phyloP scores from a whole-genome alignment of 92 coral and sea anemone genomes.

The Palythoa heliodiscus region DNA sequence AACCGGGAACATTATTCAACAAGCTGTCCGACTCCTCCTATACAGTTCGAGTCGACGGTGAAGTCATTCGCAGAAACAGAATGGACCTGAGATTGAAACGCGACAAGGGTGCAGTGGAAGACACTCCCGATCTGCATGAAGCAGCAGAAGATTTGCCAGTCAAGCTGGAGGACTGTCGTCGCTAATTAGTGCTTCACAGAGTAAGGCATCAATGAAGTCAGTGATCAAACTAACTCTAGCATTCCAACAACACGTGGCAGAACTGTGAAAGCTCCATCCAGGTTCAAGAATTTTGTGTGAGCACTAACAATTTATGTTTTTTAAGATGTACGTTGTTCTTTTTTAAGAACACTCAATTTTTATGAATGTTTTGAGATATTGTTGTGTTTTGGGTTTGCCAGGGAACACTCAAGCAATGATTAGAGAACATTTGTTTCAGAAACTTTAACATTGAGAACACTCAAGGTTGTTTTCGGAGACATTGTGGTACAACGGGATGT shows the following conservation, averaged over 20 bases:
- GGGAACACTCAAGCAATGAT: no score
- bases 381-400: no score
- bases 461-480: not conserved
- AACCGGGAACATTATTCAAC: not conserved
- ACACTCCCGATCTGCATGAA: not conserved
- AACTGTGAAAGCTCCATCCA: not conserved
- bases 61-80: constrained; percentile 7
- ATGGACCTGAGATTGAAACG: not conserved
- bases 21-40: not conserved
- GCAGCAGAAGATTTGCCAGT: constrained; percentile 1
- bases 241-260: not conserved
- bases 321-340: not conserved
- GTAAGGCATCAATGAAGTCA: no score
- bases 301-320: no score
- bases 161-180: not conserved
- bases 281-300: no score
- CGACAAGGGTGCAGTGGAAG: constrained; percentile 11
- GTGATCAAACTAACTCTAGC: not conserved
- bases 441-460: not conserved
- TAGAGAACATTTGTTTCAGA: not conserved
- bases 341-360: not conserved
- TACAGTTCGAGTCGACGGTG: no score
- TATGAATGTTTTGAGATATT: no score
- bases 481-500: not conserved
- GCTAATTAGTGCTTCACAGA: no score